Conservation (phyloP, 2,797 vertebrate species). For the Pipistrellus nathusii region DNA sequence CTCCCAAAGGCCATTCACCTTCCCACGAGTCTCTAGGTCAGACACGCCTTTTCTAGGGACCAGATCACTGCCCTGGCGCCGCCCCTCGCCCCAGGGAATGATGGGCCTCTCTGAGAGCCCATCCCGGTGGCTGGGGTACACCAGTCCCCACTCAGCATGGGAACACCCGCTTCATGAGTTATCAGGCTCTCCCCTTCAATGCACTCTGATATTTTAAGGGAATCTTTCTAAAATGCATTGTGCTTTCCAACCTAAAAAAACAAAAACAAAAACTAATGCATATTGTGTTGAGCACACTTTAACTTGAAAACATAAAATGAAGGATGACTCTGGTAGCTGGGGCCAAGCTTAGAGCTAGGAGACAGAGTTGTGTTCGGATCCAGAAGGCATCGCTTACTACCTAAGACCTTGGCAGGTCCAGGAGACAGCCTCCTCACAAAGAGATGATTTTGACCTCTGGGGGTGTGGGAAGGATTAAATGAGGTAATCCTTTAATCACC, state of each 20-base stretch:
- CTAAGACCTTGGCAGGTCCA: background rate
- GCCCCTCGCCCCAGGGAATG: background rate
- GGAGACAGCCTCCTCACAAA: background rate
- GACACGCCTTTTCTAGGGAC: background rate
- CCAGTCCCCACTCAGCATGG: too few relatives aligned
- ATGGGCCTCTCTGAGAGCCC: background rate
- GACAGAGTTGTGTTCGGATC: background rate
- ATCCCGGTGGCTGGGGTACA: background rate
- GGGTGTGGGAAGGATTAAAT: background rate
- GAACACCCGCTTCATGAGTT: background rate
- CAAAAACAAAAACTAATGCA: too few relatives aligned
- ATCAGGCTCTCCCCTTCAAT: background rate
- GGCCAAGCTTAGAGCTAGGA: background rate
- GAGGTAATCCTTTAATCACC: background rate
- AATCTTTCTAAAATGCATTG: background rate
- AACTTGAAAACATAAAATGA: background rate
- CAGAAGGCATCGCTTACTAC: background rate
- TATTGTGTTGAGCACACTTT: background rate
- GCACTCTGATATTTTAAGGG: background rate
- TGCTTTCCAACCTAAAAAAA: background rate
- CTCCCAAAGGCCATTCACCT: conserved; percentile 50
- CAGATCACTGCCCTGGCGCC: background rate
- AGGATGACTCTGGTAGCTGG: background rate
- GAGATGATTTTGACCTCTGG: background rate
- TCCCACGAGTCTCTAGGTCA: background rate